Evolutionary conservation across 2,888 invertebrate species (phyloP).

Genomic region (Erannis defoliaria): DNA sequence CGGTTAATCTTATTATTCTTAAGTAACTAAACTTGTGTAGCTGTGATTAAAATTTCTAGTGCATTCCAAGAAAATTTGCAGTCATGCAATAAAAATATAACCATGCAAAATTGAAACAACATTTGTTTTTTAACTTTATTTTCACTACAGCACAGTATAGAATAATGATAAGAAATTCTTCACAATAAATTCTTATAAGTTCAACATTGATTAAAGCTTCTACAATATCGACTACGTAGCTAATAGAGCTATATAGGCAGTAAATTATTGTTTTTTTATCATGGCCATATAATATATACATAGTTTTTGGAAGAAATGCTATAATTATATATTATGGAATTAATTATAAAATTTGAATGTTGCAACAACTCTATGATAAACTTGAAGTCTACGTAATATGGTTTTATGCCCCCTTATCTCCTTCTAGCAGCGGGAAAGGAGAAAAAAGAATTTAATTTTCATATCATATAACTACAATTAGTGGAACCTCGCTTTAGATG

Average conservation of each 20-base stretch:
- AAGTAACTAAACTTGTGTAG: conserved; percentile 1
- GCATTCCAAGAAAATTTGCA: neutral
- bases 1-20: neutral
- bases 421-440: conserved; percentile 84
- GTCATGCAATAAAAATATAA: conserved; percentile 1
- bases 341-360: conserved; percentile 71
- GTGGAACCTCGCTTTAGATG: conserved; percentile 54
- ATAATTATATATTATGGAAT: conserved; percentile 47
- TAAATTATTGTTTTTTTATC: conserved; percentile 72
- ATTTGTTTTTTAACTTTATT: conserved; percentile 71
- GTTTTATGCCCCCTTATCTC: conserved; percentile 76
- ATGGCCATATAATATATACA: conserved; percentile 76
- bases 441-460: conserved; percentile 54
- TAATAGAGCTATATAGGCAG: conserved; percentile 72
- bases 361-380: conserved; percentile 59
- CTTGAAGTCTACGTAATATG: conserved; percentile 49
- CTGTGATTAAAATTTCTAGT: neutral
- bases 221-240: conserved; percentile 72
- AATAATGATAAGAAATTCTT: conserved; percentile 73
- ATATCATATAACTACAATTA: conserved; percentile 51
- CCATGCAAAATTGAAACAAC: conserved; percentile 72
- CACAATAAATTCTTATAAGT: conserved; percentile 69
- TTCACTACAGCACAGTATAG: conserved; percentile 78
- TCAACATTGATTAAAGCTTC: conserved; percentile 74
- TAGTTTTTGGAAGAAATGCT: conserved; percentile 67